These are phyloP conservation scores for Drosophila ironensis DNA, from an alignment of 1,140 invertebrate genomes.

Conservation along the genomic window DNA sequence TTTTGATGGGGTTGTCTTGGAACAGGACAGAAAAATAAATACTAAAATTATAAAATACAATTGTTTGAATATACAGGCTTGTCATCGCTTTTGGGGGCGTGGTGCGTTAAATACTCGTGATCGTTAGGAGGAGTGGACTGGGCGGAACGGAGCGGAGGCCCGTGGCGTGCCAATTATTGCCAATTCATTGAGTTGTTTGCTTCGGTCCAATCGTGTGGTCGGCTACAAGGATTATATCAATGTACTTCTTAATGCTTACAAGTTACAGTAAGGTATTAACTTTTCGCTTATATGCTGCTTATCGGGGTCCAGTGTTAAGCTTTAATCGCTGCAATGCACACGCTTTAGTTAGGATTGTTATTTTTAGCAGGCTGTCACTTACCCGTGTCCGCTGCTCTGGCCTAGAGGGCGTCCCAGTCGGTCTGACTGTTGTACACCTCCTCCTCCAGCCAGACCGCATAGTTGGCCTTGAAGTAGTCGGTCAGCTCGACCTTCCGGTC, in stretches of 20 bases:
- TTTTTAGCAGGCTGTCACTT: too few relatives aligned
- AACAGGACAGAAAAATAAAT: conserved; percentile 54
- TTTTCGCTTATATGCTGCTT: conserved; percentile 56
- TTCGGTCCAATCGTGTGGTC: conserved; percentile 17
- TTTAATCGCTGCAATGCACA: too few relatives aligned
- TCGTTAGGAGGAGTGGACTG: conserved; percentile 16
- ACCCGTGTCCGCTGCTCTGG: conserved; percentile 4
- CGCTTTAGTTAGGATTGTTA: too few relatives aligned
- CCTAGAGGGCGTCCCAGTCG: conserved; percentile 86
- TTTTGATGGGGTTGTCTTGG: not conserved
- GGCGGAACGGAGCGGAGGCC: conserved; percentile 16
- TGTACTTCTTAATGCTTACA: conserved; percentile 60
- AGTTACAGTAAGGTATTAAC: conserved; percentile 73
- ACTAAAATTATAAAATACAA: conserved; percentile 50
- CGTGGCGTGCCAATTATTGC: conserved; percentile 49
- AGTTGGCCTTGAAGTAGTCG: conserved; percentile 98
- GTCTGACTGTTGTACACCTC: conserved; percentile 96
- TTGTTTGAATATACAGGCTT: conserved; percentile 54
- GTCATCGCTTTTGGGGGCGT: conserved; percentile 32
- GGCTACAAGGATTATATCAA: conserved; percentile 70
- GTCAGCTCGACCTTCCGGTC: conserved; percentile 89
- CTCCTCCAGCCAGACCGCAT: conserved; percentile 97
- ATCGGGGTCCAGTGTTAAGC: not conserved
- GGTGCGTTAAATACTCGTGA: conserved; percentile 8
- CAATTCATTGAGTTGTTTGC: conserved; percentile 45